Percentiles rank a stretch among this genome's conserved stretches.
Evolutionary conservation across 2,113 vertebrate species (phyloP).

Genomic region (Nicator chloris): DNA sequence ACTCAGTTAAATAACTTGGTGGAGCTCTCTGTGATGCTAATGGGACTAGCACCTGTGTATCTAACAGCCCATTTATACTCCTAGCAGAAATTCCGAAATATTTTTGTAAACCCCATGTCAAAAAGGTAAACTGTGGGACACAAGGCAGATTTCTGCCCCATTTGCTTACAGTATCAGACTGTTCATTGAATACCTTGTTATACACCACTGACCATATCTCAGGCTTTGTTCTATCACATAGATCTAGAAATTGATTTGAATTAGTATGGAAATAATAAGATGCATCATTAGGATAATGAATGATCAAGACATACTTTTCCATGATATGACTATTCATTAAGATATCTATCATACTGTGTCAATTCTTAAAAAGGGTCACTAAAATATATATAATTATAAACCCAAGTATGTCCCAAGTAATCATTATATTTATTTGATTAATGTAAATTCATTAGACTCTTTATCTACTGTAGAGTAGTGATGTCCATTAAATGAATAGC

Average conservation of each 20-base stretch:
- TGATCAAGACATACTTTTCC: neutral
- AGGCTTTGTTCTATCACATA: neutral
- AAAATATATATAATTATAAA: constrained; percentile 18
- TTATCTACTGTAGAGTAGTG: constrained; percentile 67
- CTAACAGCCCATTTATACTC: neutral
- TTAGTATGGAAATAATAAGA: neutral
- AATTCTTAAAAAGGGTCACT: neutral
- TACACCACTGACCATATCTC: neutral
- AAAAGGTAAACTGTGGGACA: neutral
- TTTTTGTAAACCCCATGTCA: neutral
- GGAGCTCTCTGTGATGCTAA: neutral
- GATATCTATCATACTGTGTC: neutral
- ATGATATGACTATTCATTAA: neutral
- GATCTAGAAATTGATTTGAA: neutral
- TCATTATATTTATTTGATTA: constrained; percentile 65
- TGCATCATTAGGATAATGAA: neutral
- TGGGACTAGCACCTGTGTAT: neutral
- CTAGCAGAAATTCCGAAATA: neutral
- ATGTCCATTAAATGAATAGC: constrained; percentile 74
- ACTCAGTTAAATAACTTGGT: neutral
- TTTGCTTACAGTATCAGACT: neutral
- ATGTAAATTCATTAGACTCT: constrained; percentile 64
- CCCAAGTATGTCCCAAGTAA: constrained; percentile 3
- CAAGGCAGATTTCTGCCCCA: neutral
- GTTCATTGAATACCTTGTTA: neutral